A percentile compares a stretch with the other conserved stretches of the same genome.
Conservation (phyloP, 2,888 invertebrate species). For the Limnephilus marmoratus region DNA sequence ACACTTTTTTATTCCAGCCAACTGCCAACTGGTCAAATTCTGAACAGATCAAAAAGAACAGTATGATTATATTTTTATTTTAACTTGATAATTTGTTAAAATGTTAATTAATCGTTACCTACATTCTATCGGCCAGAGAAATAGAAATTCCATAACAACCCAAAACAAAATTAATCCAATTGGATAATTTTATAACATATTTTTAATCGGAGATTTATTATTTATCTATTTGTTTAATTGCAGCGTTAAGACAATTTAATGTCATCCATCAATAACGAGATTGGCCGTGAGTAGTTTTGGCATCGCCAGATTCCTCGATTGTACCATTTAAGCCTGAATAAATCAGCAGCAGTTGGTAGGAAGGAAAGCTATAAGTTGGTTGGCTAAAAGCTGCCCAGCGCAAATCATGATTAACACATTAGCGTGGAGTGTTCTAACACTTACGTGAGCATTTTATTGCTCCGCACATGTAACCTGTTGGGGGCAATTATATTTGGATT, state of each 20-base stretch:
- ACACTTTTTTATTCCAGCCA: too few species aligned
- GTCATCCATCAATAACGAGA: not conserved
- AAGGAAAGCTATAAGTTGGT: slow-evolving; percentile 34
- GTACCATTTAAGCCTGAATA: slow-evolving; percentile 20
- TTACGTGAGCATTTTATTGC: slow-evolving; percentile 64
- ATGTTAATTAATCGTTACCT: not conserved
- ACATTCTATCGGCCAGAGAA: not conserved
- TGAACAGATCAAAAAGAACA: not conserved
- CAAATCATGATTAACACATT: slow-evolving; percentile 65
- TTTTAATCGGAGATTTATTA: not conserved
- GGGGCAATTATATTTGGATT: slow-evolving; percentile 66
- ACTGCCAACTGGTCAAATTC: not conserved
- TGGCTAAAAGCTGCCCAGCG: slow-evolving; percentile 16
- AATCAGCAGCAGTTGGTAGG: not conserved
- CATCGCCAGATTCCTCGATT: not conserved
- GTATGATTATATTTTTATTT: too few species aligned
- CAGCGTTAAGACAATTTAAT: not conserved
- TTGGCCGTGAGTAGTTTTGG: not conserved
- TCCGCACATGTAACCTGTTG: slow-evolving; percentile 64
- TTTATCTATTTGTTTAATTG: not conserved
- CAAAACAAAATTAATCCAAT: not conserved
- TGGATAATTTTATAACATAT: not conserved
- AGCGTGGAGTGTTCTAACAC: slow-evolving; percentile 64
- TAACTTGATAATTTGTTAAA: not conserved
- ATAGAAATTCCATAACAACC: not conserved